These are phyloP conservation scores for Setipinna tenuifilis DNA, from an alignment of 2,797 vertebrate genomes.

Conservation along the genomic window DNA sequence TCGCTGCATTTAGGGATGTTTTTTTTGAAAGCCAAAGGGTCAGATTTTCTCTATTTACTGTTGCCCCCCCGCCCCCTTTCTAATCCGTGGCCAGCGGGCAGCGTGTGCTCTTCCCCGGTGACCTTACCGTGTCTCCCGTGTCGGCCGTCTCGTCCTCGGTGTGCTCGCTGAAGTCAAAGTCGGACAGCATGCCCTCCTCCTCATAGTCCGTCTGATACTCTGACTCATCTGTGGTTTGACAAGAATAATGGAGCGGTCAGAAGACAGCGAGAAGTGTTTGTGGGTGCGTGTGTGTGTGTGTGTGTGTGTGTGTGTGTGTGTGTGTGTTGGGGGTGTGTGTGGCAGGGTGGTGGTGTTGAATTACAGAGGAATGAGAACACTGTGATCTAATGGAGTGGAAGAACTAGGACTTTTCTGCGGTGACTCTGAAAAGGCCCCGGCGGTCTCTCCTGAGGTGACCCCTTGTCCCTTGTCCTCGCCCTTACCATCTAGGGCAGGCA, in stretches of 20 bases:
- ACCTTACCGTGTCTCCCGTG: conserved; percentile 78
- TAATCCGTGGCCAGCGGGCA: too few relatives aligned
- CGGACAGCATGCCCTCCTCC: conserved; percentile 79
- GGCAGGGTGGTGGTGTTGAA: background rate
- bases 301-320: background rate
- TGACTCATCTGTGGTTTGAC: conserved; percentile 77
- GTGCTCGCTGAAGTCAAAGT: conserved; percentile 66
- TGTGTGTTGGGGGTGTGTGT: too few relatives aligned
- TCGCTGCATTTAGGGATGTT: too few relatives aligned
- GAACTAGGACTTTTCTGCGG: background rate
- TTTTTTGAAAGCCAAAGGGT: too few relatives aligned
- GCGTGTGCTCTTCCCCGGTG: background rate
- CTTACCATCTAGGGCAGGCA: conserved; percentile 79
- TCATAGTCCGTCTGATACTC: conserved; percentile 94
- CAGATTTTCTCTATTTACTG: too few relatives aligned
- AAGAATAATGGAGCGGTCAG: conserved; percentile 14
- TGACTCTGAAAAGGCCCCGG: background rate
- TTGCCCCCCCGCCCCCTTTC: too few relatives aligned
- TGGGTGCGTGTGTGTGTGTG: background rate
- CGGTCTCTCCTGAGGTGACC: background rate
- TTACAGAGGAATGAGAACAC: background rate
- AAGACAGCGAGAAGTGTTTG: background rate
- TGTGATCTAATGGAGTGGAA: background rate
- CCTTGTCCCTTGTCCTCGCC: background rate
- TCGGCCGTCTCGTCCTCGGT: conserved; percentile 74